Base-by-base conservation (phyloP, 2,113 vertebrate genomes). In the Pholis gunnellus region DNA sequence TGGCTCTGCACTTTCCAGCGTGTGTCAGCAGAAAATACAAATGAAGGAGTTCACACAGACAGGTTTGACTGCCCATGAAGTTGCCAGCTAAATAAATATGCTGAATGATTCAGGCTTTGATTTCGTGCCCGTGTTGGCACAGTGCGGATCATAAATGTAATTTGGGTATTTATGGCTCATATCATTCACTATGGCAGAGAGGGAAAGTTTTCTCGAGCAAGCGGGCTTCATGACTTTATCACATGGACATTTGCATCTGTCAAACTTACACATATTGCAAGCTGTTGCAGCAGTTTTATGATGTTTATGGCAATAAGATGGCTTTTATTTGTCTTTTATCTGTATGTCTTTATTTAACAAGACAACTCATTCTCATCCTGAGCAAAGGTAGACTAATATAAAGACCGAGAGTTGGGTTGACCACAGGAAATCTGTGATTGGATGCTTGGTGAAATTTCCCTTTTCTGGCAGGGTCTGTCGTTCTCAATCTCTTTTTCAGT, bases 51-150 rank as follows among this genome's bases (percentile, higher is more conserved):
- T 87, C 91, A 83, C 78, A 79, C 89, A 87, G 88, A 86, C 88
- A 88, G 90, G 84, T 90, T 52, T 90, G 91, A 84, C 89, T 91
- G 75, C 73, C 78, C 71, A 3, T 79, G 79, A 88, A 83, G 83
- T 56, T 89, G 88, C 92, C 93, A 94, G 81, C 85, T 85, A 91
- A 87, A 89, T 88, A 91, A 94, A 93, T 91, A 92, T 87, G 87
- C 69, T 82, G 82, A 91, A 91, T 78, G 91, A 94, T 91, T 91
- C 90, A 88, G 79, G 67, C 92, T 92, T 92, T 93, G 89, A 92
- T 91, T 88, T 73, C 22, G 76, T 84, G 91, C 92, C 91, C 29
- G 57, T 40, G 83, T 90, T 91, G 87, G 89, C 90, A 91, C 75
- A 9, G 25, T 46, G 86, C 70, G 85, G 86, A 87, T 90, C 81